phyloP scores from a whole-genome alignment of 2,113 vertebrate genomes.

The Platysternon megacephalum region DNA sequence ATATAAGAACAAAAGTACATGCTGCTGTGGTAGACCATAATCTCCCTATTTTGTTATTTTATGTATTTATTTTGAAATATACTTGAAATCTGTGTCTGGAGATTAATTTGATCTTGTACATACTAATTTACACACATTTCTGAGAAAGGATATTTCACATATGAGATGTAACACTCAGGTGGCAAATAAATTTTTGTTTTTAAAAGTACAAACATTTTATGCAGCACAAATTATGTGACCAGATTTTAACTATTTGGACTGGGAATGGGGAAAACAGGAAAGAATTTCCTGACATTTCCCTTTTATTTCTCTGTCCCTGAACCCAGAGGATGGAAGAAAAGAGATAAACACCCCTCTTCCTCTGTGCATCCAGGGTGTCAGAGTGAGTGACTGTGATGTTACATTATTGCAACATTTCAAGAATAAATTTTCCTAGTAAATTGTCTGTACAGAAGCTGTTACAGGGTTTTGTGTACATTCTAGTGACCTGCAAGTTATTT shows the following conservation, averaged over 20 bases:
- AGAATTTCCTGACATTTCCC: background rate
- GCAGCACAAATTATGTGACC: background rate
- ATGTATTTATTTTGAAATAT: background rate
- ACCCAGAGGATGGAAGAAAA: background rate
- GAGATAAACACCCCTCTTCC: background rate
- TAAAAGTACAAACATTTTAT: background rate
- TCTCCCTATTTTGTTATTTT: background rate
- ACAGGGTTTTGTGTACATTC: background rate
- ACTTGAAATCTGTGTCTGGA: background rate
- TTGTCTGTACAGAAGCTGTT: background rate
- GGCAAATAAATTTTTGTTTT: background rate
- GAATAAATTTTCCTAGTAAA: background rate
- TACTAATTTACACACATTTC: background rate
- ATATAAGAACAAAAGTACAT: background rate
- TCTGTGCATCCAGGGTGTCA: background rate
- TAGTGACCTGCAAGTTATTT: background rate
- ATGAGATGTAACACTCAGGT: background rate
- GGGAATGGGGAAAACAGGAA: background rate
- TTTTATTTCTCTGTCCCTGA: background rate
- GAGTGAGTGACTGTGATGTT: background rate
- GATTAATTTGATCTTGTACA: background rate
- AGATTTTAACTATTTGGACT: background rate
- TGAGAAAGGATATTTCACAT: background rate
- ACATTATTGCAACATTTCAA: background rate
- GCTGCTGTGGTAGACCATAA: background rate